Evolutionary conservation across 1,140 invertebrate species (phyloP).

Genomic region (Schlechtendalia chinensis): DNA sequence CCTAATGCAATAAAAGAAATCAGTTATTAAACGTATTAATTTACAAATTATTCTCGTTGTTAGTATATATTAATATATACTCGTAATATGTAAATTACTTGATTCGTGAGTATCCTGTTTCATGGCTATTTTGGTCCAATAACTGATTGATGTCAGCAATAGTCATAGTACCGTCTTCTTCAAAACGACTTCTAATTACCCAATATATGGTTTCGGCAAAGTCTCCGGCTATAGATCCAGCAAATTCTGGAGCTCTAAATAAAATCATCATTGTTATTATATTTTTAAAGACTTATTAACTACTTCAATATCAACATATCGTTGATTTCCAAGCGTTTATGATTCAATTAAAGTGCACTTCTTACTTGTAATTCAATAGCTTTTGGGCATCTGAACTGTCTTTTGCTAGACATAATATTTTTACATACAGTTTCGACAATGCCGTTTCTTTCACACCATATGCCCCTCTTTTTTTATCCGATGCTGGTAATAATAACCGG

Average conservation of each 20-base stretch:
- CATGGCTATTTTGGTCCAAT: slow-evolving; percentile 68
- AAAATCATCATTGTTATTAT: not conserved
- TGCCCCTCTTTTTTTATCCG: slow-evolving; percentile 65
- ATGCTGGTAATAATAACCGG: slow-evolving; percentile 68
- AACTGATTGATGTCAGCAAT: slow-evolving; percentile 68
- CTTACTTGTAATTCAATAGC: slow-evolving; percentile 63
- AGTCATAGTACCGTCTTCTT: slow-evolving; percentile 58
- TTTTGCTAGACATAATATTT: slow-evolving; percentile 67
- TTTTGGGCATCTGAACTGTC: slow-evolving; percentile 66
- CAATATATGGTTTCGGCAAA: slow-evolving; percentile 72
- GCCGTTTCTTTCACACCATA: slow-evolving; percentile 68
- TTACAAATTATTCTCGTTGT: not conserved
- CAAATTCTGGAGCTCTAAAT: slow-evolving; percentile 27
- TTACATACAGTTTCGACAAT: slow-evolving; percentile 67
- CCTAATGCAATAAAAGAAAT: slow-evolving; percentile 52
- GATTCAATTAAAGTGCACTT: slow-evolving; percentile 50
- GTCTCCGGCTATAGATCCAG: slow-evolving; percentile 59
- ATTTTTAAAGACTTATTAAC: not conserved
- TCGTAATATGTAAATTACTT: slow-evolving; percentile 53
- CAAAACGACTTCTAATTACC: slow-evolving; percentile 67
- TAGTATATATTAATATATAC: not conserved
- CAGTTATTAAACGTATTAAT: not conserved
- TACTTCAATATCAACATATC: not conserved
- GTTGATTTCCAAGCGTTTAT: not conserved
- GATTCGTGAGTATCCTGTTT: slow-evolving; percentile 61